A percentile compares a stretch with the other conserved stretches of the same genome.
Conservation (phyloP, 2,113 vertebrate species). For the Coreoperca whiteheadi region DNA sequence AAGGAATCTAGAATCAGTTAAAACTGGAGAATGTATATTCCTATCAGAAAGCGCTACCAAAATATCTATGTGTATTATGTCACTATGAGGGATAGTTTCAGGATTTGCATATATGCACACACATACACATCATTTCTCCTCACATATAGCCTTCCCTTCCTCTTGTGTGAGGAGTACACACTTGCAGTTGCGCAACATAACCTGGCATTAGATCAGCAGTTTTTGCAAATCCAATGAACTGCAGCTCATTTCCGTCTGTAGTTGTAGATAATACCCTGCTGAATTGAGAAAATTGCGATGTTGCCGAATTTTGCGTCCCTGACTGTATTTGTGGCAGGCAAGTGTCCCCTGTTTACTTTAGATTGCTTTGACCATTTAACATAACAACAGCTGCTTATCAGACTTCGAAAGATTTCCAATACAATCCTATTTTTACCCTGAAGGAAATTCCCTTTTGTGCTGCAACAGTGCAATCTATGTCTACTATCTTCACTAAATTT, state of each 20-base stretch:
- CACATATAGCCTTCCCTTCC: no score
- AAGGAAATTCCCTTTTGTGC: neutral
- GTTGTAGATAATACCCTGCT: no score
- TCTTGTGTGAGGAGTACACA: no score
- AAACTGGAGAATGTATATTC: neutral
- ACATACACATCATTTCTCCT: no score
- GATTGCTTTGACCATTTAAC: neutral
- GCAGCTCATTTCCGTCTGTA: no score
- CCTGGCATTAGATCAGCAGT: neutral
- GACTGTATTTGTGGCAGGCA: no score
- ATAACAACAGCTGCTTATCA: neutral
- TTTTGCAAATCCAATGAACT: neutral
- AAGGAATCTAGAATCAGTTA: neutral
- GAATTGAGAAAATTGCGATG: no score
- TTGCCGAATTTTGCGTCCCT: neutral
- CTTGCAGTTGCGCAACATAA: no score
- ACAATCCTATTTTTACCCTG: neutral
- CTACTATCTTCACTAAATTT: no score
- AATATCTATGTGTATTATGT: neutral
- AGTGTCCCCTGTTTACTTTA: neutral
- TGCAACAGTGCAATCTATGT: neutral
- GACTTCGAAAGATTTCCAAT: neutral
- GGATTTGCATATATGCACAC: no score
- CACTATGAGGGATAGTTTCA: neutral
- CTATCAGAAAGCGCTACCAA: neutral